Evolutionary conservation across 92 coral and sea anemone species (phyloP), one percentile per base, ranked within the genome.

Genomic region (Porites lobata): DNA sequence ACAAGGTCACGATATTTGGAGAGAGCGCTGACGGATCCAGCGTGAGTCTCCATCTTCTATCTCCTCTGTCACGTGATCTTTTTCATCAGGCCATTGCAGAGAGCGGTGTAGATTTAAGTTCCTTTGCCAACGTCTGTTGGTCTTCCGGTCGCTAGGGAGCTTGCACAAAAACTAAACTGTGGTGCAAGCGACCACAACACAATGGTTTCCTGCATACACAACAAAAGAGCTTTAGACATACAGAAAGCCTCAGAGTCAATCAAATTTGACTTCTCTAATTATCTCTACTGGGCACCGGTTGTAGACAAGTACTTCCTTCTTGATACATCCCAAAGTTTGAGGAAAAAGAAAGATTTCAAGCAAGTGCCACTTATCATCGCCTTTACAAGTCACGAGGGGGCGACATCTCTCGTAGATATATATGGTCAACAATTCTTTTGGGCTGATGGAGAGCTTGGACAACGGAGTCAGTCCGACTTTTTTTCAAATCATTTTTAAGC

Each of bases 1-100:
- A 75, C 24, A 85, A 88, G 21, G 96, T 95, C 57, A 95, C 96
- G 54, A 91, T 95, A 83, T 95, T 91, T 89, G 98, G 98, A 6
- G 94, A 77, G 19, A 93, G 98, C 65, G 98, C 94, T 8, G 98
- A 96, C 1, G 98, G 92, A 2, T 73, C 96, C 14, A 95, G 98
- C 69, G 96, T 95, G 9, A 81, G 93, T 9, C 92, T 95, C 7
- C 94, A 91, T 7, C 54, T 86, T 3, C 84, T 95, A 57, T 95
- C 98, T 10, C 94, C 98, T 26, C 81, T 95, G 13, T 91, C 94
- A 1, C 19, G 85, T 67, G 93, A 86, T 24, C 93, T 95, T 20
- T 93, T 95, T 15, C 78, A 82, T 2, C 78, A 82, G 9, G 86
- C 91, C 15, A 93, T 95, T 54, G 92, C 96, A 66, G 81, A 86